Percentiles rank a stretch among this genome's conserved stretches.
phyloP scores from a whole-genome alignment of 2,797 vertebrate species.

The Novumbra hubbsi region DNA sequence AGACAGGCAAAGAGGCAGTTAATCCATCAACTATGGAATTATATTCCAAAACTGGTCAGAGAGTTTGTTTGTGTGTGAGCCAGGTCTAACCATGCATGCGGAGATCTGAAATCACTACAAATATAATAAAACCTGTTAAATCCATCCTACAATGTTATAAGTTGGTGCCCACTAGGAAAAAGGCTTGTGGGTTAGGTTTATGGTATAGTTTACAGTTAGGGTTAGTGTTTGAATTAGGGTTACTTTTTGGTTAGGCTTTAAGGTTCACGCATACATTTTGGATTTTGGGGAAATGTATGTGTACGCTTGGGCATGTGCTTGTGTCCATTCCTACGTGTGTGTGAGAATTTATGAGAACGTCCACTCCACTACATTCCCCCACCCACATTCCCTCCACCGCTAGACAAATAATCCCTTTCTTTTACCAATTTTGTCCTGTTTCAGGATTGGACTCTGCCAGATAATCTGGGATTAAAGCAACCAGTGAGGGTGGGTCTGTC shows the following conservation, averaged over 20 bases:
- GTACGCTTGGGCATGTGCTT: neutral
- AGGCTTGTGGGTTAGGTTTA: too few relatives aligned
- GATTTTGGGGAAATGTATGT: neutral
- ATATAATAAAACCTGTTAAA: too few relatives aligned
- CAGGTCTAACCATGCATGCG: too few relatives aligned
- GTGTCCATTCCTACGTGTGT: neutral
- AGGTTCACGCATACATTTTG: too few relatives aligned
- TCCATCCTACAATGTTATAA: too few relatives aligned
- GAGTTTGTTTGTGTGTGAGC: too few relatives aligned
- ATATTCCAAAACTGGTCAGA: neutral
- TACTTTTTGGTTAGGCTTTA: too few relatives aligned
- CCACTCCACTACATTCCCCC: constrained; percentile 6
- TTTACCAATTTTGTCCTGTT: constrained; percentile 62
- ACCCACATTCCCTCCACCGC: constrained; percentile 25
- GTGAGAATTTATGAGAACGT: constrained; percentile 21
- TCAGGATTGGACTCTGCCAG: constrained; percentile 63
- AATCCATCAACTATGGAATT: neutral
- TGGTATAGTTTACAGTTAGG: too few relatives aligned
- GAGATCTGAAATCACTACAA: too few relatives aligned
- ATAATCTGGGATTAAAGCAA: constrained; percentile 72
- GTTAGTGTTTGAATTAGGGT: too few relatives aligned
- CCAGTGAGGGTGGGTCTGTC: constrained; percentile 50
- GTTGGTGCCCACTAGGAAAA: too few relatives aligned
- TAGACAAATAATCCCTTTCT: constrained; percentile 65
- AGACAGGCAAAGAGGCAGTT: neutral